Conservation (phyloP, 1,140 invertebrate genomes). For the Drosophila oshimai region DNA sequence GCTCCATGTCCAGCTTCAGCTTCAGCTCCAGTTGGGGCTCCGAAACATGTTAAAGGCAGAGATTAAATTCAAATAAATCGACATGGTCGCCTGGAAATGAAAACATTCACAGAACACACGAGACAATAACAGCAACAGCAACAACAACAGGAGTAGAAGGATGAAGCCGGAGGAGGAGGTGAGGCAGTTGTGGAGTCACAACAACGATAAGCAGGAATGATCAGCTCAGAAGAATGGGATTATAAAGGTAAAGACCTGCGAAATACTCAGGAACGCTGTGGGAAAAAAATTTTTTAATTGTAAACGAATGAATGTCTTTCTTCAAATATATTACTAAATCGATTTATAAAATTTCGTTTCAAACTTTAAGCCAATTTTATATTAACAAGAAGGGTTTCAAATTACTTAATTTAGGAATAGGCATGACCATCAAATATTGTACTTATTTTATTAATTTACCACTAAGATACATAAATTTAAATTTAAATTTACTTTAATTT, state of each 20-base stretch:
- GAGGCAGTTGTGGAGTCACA: slow-evolving; percentile 38
- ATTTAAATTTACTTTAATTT: too few species aligned
- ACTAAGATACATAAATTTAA: too few species aligned
- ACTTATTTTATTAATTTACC: too few species aligned
- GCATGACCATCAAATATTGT: too few species aligned
- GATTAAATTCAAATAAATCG: slow-evolving; percentile 82
- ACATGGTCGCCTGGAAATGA: slow-evolving; percentile 77
- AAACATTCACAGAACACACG: slow-evolving; percentile 72
- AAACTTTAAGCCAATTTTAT: too few species aligned
- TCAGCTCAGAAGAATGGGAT: slow-evolving; percentile 5
- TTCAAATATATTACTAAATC: too few species aligned
- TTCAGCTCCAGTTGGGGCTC: slow-evolving; percentile 38
- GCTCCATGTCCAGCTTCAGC: slow-evolving; percentile 12
- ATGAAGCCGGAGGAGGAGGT: neutral
- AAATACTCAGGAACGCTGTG: neutral
- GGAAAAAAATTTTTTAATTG: too few species aligned
- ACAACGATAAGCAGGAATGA: slow-evolving; percentile 43
- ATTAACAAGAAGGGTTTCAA: too few species aligned
- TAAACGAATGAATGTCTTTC: too few species aligned
- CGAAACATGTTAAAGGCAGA: slow-evolving; percentile 64
- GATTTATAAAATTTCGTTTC: too few species aligned
- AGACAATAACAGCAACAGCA: slow-evolving; percentile 49
- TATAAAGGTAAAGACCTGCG: fast-evolving
- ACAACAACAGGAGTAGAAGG: slow-evolving; percentile 1
- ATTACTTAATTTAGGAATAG: too few species aligned